Percentiles rank a stretch among this genome's conserved stretches.
Conservation (phyloP, 2,797 vertebrate genomes). For the Hozukius guyotensis region DNA sequence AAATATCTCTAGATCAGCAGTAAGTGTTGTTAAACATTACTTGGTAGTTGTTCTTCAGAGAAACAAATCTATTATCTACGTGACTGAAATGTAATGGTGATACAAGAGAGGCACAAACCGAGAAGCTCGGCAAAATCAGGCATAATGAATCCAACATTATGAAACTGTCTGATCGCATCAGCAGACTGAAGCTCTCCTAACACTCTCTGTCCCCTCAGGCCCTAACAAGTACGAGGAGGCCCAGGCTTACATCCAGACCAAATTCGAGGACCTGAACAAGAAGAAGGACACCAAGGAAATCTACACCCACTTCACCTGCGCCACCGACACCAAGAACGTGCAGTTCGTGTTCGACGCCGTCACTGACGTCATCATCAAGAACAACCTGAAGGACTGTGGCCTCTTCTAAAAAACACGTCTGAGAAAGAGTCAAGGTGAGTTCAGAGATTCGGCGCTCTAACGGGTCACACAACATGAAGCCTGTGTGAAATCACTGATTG, state of each 20-base stretch:
- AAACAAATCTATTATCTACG: background rate
- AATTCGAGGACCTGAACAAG: constrained; percentile 99
- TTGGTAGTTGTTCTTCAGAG: background rate
- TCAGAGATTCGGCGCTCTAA: background rate
- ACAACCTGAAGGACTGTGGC: constrained; percentile 99
- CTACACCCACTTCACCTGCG: constrained; percentile 98
- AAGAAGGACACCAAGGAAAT: constrained; percentile 99
- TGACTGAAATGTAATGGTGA: background rate
- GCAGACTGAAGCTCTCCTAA: background rate
- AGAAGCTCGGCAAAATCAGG: background rate
- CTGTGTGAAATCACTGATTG: constrained; percentile 2
- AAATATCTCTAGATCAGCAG: background rate
- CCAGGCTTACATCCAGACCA: constrained; percentile 95
- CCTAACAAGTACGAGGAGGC: constrained; percentile 93
- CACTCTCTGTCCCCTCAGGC: constrained; percentile 77
- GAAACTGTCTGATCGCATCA: background rate
- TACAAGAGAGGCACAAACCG: background rate
- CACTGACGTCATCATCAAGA: constrained; percentile 99
- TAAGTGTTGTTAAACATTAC: background rate
- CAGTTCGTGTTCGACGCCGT: constrained; percentile 98
- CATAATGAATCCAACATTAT: background rate
- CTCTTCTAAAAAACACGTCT: constrained; percentile 86
- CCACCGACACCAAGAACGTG: constrained; percentile 99
- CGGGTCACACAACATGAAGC: background rate
- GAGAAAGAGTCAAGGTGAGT: constrained; percentile 65